Base-by-base conservation (phyloP, 2,888 invertebrate genomes). In the Spialia ferax region DNA sequence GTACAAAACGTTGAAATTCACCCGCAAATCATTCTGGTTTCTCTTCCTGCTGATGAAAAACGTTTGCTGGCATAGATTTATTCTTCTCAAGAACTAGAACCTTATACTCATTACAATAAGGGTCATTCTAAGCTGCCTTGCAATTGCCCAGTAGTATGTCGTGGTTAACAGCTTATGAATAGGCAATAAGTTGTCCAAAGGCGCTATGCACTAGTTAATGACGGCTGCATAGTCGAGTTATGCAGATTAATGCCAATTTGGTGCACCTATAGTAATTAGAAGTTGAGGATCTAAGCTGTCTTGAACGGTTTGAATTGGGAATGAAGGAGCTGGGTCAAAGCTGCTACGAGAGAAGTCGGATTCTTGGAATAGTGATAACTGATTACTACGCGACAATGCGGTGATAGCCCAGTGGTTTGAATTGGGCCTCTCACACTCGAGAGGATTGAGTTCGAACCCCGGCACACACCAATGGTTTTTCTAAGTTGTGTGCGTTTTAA, bases 111-210 rank as follows among this genome's bases (percentile, higher is more conserved):
- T 56, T 1, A n/a, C 1, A 50, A 55, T 65, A 69, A 66, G 68
- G 50, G 32, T 57, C 35, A 57, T 45, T 1, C 10, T 22, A 6
- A 8, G 32, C 22, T 45, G 26, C 11, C 54, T 29, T 63, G 54
- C 32, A 38, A 54, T 63, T 60, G 42, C 56, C 67, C 15, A 29
- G 26, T 32, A 69, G 42, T 63, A 63, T 70, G 69, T 59, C 23
- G 57, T 73, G 69, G 76, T 71, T 70, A 63, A 61, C 62, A 57
- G 73, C 73, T 76, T 80, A 80, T 88, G 87, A 87, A 87, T 88
- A 88, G 84, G 86, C 86, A 86, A 86, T 88, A 86, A 82, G 79
- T 86, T 83, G 85, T 82, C 85, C 81, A 79, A 79, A 86, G 85
- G 84, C 85, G 83, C 83, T 83, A 82, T 83, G 84, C 84, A 85